A percentile compares a stretch with the other conserved stretches of the same genome.
Conservation (phyloP, 2,797 vertebrate genomes). For the Poecilia velifera region DNA sequence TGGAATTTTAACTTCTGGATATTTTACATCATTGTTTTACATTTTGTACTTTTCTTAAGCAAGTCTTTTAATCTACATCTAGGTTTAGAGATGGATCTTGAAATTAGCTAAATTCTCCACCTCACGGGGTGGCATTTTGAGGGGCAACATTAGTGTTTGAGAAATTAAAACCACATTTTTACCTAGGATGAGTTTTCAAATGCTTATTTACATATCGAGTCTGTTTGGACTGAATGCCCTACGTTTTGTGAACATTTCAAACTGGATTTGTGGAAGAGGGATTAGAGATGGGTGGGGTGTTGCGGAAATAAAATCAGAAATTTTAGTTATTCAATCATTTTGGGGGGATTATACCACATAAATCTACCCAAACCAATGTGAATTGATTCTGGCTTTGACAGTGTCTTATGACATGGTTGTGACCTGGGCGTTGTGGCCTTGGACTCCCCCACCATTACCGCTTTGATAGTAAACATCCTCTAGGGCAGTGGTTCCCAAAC, state of each 20-base stretch:
- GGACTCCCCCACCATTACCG: background rate
- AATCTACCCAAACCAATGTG: background rate
- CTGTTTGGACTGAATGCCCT: background rate
- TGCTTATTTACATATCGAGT: background rate
- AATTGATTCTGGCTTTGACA: background rate
- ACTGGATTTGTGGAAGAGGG: background rate
- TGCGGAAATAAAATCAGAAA: no score
- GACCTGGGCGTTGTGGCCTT: background rate
- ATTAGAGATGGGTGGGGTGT: background rate
- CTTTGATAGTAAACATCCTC: background rate
- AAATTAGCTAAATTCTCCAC: background rate
- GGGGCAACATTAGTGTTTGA: background rate
- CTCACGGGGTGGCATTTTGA: background rate
- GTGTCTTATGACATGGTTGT: background rate
- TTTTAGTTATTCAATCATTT: no score
- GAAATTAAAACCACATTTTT: background rate
- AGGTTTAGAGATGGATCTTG: background rate
- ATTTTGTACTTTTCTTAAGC: background rate
- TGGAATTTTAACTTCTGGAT: background rate
- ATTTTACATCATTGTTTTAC: background rate
- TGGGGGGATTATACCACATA: background rate
- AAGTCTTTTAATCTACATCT: background rate
- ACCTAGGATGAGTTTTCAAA: background rate
- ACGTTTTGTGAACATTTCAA: background rate
- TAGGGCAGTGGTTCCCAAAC: background rate